Percentiles rank a stretch among this genome's conserved stretches.
phyloP scores from a whole-genome alignment of 64 coral and sea anemone species.

The Montipora cactus region DNA sequence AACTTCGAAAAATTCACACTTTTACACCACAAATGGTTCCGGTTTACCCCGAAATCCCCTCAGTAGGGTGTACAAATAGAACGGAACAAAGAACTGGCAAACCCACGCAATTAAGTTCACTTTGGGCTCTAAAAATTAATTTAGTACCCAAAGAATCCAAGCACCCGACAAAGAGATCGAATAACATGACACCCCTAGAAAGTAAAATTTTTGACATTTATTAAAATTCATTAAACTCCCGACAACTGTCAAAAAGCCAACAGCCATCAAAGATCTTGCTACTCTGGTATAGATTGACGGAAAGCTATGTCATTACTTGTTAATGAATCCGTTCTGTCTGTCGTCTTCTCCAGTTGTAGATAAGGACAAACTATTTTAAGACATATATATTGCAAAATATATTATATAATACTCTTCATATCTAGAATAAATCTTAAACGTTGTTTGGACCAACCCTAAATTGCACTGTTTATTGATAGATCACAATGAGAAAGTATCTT shows the following conservation, averaged over 20 bases:
- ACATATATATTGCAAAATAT: slow-evolving; percentile 61
- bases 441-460: neutral
- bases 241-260: slow-evolving; percentile 7
- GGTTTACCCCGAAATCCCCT: neutral
- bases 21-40: neutral
- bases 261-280: neutral
- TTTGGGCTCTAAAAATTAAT: neutral
- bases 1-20: slow-evolving; percentile 4
- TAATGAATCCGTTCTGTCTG: neutral
- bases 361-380: slow-evolving; percentile 13
- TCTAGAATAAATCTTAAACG: slow-evolving; percentile 42
- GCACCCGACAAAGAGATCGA: slow-evolving; percentile 11
- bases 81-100: neutral
- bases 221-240: slow-evolving; percentile 34
- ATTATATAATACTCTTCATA: slow-evolving; percentile 30
- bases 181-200: slow-evolving; percentile 11
- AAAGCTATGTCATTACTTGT: neutral
- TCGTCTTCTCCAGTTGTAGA: neutral
- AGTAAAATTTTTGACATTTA: slow-evolving; percentile 29
- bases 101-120: neutral
- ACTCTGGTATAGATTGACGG: neutral
- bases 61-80: neutral
- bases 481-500: neutral
- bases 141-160: slow-evolving; percentile 19
- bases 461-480: neutral